Base-by-base conservation (phyloP, 37 sponge, comb jelly and placozoan genomes). In the Mnemiopsis leidyi region DNA sequence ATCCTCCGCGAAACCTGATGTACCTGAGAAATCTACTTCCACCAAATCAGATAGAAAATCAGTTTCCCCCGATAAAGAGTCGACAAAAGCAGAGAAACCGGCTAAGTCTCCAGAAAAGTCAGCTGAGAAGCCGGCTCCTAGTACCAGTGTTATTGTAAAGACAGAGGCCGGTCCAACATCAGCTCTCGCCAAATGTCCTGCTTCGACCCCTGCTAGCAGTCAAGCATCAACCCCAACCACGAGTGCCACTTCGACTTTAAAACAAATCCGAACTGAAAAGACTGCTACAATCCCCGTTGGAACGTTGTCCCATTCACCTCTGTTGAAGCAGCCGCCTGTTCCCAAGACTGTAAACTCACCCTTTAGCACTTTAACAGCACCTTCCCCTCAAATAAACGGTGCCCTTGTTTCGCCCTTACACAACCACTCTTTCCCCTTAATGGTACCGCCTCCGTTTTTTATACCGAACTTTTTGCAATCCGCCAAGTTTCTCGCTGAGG, bases 391-490 rank as follows among this genome's bases (percentile, higher is more conserved):
- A 13, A 77, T 77, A 20, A 77, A 77, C 36, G 79, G 79, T 32
- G 79, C 79, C 79, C 79, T 77, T 5, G 79, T 77, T 5, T 77
- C 79, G 79, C 79, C 79, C 18, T 32, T 77, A 26, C 79, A 77
- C 36, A 77, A 77, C 36, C 79, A 77, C 79, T 77, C 79, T 20
- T 77, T 77, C 79, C 79, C 79, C 2, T 36, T 77, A 1, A 77
- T 77, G 35, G 79, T 77, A 34, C 79, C 79, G 1, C 79, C 79
- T 20, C 79, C 79, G 18, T 77, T 77, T 32, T 77, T 77, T 36
- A 77, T 77, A 21, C 79, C 79, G 35, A 77, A 77, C 35, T 77
- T 77, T 34, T 32, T 77, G 32, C 79, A 77, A 5, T 77, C 79
- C 3, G 79, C 79, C 79, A 77, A 77, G 36, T 77, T 77, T 32